Evolutionary conservation across 1,140 invertebrate species (phyloP).

Genomic region (Dendroctonus ponderosae): DNA sequence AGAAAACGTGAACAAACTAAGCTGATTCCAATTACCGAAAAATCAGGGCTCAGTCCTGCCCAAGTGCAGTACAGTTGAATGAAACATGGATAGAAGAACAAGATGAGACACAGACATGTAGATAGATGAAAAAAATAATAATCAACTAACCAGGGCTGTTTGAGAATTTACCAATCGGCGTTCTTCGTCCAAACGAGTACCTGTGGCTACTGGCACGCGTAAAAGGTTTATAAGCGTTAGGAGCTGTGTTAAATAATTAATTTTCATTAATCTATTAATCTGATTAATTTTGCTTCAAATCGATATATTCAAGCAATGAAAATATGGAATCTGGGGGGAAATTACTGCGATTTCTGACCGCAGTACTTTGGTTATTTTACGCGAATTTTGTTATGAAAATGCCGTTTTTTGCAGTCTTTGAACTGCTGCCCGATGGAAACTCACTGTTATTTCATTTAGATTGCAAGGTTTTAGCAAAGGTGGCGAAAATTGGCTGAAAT

Average conservation of each 20-base stretch:
- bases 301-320: neutral
- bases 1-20: neutral
- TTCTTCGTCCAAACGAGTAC: slow-evolving; percentile 65
- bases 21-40: neutral
- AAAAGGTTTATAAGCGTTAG: slow-evolving; percentile 50
- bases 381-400: no score
- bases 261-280: slow-evolving; percentile 26
- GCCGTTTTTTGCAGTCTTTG: no score
- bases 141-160: slow-evolving; percentile 56
- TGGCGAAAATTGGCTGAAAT: no score
- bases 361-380: no score
- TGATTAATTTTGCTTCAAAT: neutral
- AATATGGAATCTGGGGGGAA: no score
- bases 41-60: no score
- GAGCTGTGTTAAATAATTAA: slow-evolving; percentile 43
- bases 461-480: no score
- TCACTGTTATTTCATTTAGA: no score
- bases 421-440: no score
- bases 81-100: no score
- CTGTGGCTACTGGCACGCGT: slow-evolving; percentile 55
- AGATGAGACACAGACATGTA: neutral
- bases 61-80: no score
- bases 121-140: slow-evolving; percentile 20
- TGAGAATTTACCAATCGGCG: slow-evolving; percentile 55
- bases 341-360: no score